Evolutionary conservation across 1,140 invertebrate genomes (phyloP).

Genomic region (Drosophila bipectinata): DNA sequence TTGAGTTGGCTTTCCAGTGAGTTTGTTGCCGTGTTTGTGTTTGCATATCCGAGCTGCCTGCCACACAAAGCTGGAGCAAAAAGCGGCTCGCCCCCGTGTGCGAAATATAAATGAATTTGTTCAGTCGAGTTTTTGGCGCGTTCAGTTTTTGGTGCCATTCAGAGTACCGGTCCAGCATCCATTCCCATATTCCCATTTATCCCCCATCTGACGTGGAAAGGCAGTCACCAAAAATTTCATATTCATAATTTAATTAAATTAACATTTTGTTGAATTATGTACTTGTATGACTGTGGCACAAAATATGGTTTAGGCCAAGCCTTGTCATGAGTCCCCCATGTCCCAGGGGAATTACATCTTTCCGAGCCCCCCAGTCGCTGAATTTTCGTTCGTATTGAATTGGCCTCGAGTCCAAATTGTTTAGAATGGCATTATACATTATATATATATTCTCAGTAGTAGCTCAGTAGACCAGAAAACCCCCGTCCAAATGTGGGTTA

Average conservation of each 20-base stretch:
- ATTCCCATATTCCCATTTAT: neutral
- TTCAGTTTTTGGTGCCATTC: conserved; percentile 60
- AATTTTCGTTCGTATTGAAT: neutral
- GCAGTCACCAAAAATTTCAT: conserved; percentile 64
- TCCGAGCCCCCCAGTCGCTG: conserved; percentile 12
- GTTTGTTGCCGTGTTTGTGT: conserved; percentile 5
- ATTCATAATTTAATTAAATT: conserved; percentile 81
- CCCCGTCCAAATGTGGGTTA: conserved; percentile 38
- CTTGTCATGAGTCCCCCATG: conserved; percentile 33
- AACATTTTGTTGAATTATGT: conserved; percentile 76
- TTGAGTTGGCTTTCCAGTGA: conserved; percentile 18
- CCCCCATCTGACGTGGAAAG: conserved; percentile 21
- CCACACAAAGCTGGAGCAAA: conserved; percentile 37
- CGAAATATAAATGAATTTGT: conserved; percentile 73
- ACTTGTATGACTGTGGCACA: conserved; percentile 57
- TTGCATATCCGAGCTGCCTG: conserved; percentile 40
- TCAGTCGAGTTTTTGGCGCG: conserved; percentile 53
- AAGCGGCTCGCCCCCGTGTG: conserved; percentile 32
- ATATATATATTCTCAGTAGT: conserved; percentile 19
- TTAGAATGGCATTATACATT: conserved; percentile 1
- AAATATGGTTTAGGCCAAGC: conserved; percentile 45
- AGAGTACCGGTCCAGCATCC: conserved; percentile 19
- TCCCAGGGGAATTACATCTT: conserved; percentile 40
- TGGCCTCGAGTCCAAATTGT: conserved; percentile 9
- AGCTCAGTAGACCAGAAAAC: conserved; percentile 62